Evolutionary conservation across 1,140 invertebrate species (phyloP).

Genomic region (Araneus ventricosus): DNA sequence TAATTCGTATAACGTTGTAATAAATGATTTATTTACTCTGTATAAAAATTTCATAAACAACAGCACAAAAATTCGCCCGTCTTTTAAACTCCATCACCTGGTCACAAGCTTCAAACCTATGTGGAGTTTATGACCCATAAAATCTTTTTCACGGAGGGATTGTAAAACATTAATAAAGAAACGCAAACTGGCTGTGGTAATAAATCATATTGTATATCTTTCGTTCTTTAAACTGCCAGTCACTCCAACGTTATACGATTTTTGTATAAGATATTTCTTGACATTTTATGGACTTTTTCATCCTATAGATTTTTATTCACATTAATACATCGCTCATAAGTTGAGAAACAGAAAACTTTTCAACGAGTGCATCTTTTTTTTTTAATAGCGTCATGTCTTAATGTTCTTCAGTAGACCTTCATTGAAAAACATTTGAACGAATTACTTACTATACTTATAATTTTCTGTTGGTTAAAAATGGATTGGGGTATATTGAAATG

Average conservation of each 20-base stretch:
- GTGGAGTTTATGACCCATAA: not conserved
- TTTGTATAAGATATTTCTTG: too few relatives aligned
- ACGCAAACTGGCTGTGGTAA: not conserved
- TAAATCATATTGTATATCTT: conserved; percentile 10
- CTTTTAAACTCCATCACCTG: not conserved
- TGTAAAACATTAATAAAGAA: conserved; percentile 11
- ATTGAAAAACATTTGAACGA: too few relatives aligned
- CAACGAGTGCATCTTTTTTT: too few relatives aligned
- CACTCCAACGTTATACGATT: not conserved
- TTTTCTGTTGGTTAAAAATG: too few relatives aligned
- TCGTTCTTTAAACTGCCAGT: not conserved
- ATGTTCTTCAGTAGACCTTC: too few relatives aligned
- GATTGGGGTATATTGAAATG: too few relatives aligned
- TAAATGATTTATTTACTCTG: not conserved
- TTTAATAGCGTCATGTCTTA: too few relatives aligned
- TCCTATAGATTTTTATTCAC: too few relatives aligned
- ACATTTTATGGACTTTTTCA: too few relatives aligned
- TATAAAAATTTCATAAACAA: not conserved
- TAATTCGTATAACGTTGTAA: not conserved
- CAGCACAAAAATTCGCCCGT: not conserved
- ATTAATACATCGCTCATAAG: too few relatives aligned
- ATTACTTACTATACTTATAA: too few relatives aligned
- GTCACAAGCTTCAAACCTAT: not conserved
- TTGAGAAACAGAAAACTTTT: too few relatives aligned
- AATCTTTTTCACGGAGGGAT: not conserved